A percentile compares a stretch with the other conserved stretches of the same genome.
Evolutionary conservation across 1,140 invertebrate species (phyloP).

Genomic region (Pseudomyrmex concolor): DNA sequence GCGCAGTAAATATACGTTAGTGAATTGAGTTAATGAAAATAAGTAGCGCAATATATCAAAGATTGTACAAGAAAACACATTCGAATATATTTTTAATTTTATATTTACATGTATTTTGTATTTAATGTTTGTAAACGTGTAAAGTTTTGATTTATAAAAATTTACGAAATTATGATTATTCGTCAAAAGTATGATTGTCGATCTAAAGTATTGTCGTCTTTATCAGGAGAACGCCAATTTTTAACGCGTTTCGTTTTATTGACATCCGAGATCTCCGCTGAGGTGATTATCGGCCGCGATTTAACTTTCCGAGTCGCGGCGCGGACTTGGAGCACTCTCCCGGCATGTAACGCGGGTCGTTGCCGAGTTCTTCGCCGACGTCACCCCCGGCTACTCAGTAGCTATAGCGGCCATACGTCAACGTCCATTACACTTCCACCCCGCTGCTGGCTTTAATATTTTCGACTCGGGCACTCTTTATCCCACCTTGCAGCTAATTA

Average conservation of each 20-base stretch:
- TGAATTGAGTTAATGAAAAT: neutral
- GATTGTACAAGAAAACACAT: neutral
- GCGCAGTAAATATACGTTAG: slow-evolving; percentile 9
- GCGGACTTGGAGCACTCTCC: slow-evolving; percentile 38
- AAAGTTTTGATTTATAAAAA: neutral
- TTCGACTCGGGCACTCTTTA: slow-evolving; percentile 79
- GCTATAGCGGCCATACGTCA: slow-evolving; percentile 76
- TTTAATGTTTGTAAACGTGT: too few species aligned
- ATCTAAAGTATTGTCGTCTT: slow-evolving; percentile 23
- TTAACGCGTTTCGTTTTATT: neutral
- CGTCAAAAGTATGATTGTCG: neutral
- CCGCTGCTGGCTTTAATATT: slow-evolving; percentile 76
- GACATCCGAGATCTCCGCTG: slow-evolving; percentile 53
- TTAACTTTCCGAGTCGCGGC: slow-evolving; percentile 7
- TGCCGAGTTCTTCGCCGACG: slow-evolving; percentile 68
- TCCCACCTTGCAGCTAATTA: slow-evolving; percentile 80
- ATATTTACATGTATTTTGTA: too few species aligned
- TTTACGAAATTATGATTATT: neutral
- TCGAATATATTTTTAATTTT: slow-evolving; percentile 22
- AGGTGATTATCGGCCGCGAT: slow-evolving; percentile 17
- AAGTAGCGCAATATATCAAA: slow-evolving; percentile 7
- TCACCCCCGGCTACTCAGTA: slow-evolving; percentile 67
- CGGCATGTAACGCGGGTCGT: slow-evolving; percentile 64
- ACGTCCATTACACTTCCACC: slow-evolving; percentile 75
- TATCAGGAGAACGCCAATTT: too few species aligned